These are phyloP conservation scores for Trachemys scripta DNA, from an alignment of 2,113 vertebrate species.

Conservation along the genomic window DNA sequence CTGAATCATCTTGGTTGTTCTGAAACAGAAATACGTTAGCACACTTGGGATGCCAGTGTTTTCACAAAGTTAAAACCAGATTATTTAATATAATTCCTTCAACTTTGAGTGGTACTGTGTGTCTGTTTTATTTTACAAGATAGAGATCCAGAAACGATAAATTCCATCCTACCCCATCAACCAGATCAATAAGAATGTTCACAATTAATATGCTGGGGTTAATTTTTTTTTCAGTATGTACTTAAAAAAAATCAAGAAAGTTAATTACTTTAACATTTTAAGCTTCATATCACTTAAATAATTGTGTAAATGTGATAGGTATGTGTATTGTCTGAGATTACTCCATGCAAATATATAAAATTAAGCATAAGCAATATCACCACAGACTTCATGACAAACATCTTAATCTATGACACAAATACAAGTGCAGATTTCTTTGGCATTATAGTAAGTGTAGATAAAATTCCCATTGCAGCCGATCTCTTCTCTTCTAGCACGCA, in stretches of 20 bases:
- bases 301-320: not conserved
- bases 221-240: not conserved
- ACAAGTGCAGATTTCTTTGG: not conserved
- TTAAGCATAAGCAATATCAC: not conserved
- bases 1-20: not conserved
- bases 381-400: not conserved
- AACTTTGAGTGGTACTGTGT: not conserved
- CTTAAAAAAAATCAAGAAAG: not conserved
- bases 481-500: not conserved
- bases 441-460: not conserved
- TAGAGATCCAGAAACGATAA: not conserved
- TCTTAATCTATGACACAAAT: not conserved
- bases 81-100: not conserved
- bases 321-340: not conserved
- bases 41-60: not conserved
- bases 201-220: not conserved
- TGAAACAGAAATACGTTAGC: not conserved
- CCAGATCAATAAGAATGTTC: not conserved
- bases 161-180: not conserved
- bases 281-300: not conserved
- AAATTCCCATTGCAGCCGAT: not conserved
- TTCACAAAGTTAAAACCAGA: conserved; percentile 24
- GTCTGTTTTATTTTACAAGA: not conserved
- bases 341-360: not conserved
- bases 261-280: not conserved